Percentiles rank a stretch among this genome's conserved stretches.
Conservation (phyloP, 2,113 vertebrate species). For the Stomatorhinus ivindoensis region DNA sequence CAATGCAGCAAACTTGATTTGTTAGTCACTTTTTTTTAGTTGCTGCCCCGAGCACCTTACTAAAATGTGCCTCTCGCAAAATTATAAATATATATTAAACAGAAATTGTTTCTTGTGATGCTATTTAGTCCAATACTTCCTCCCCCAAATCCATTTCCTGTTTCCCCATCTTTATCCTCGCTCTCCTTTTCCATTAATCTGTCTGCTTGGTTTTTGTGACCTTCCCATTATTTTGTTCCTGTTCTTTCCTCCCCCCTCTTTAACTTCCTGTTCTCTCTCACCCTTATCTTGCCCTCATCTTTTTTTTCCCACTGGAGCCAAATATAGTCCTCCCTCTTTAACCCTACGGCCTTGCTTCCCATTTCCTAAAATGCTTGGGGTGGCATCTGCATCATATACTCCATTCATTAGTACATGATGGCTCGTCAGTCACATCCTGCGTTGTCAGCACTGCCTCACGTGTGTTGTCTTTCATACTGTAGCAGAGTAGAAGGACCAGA, state of each 20-base stretch:
- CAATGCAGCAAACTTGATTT: neutral
- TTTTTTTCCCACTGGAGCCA: conserved; percentile 31
- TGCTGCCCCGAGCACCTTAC: neutral
- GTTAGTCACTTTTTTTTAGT: neutral
- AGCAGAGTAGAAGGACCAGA: neutral
- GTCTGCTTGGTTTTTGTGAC: neutral
- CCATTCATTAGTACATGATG: neutral
- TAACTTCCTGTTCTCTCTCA: conserved; percentile 9
- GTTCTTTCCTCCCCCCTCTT: neutral
- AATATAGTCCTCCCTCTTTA: conserved; percentile 47
- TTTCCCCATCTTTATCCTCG: neutral
- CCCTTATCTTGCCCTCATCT: conserved; percentile 19
- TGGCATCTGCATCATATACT: conserved; percentile 26
- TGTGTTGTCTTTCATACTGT: neutral
- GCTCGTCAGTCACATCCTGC: neutral
- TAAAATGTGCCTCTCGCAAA: neutral
- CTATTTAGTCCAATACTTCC: neutral
- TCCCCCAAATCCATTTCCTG: neutral
- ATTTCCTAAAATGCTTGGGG: conserved; percentile 39
- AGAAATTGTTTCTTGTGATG: neutral
- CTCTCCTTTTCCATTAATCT: neutral
- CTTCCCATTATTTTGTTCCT: neutral
- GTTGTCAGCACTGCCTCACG: neutral
- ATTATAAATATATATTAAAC: neutral
- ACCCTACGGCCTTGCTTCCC: conserved; percentile 56